A percentile compares a stretch with the other conserved stretches of the same genome.
Conservation (phyloP, 2,797 vertebrate species). For the Yasuhikotakia modesta region DNA sequence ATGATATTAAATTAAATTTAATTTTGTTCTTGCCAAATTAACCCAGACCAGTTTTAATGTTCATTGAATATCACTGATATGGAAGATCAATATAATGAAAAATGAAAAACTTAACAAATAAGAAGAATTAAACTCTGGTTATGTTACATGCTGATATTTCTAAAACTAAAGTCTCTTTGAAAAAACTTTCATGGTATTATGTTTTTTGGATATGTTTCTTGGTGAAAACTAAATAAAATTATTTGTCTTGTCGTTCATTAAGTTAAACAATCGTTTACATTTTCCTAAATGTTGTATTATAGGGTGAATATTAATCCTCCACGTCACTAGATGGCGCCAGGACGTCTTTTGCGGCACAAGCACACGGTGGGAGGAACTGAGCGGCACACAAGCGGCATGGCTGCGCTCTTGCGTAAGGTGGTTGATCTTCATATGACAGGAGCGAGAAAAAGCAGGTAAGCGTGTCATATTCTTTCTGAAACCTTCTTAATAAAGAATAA, state of each 20-base stretch:
- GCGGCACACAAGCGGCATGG: slow-evolving; percentile 45
- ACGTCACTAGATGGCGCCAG: slow-evolving; percentile 34
- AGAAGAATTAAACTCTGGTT: no score
- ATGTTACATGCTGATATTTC: no score
- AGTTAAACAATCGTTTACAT: no score
- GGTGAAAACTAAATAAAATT: no score
- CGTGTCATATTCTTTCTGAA: not conserved
- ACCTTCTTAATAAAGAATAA: not conserved
- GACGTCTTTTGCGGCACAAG: not conserved
- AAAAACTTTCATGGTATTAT: no score
- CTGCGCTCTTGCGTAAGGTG: slow-evolving; percentile 58
- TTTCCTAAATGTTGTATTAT: not conserved
- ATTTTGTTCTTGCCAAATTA: not conserved
- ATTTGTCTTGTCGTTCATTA: no score
- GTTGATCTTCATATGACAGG: slow-evolving; percentile 28
- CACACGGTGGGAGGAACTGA: not conserved
- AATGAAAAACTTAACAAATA: no score
- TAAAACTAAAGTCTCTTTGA: no score
- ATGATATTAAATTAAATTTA: slow-evolving; percentile 35
- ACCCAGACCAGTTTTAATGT: not conserved
- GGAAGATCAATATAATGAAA: no score
- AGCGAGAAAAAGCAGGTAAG: slow-evolving; percentile 31
- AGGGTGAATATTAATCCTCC: not conserved
- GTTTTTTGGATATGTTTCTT: no score
- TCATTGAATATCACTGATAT: not conserved